Percentiles rank a stretch among this genome's conserved stretches.
phyloP scores from a whole-genome alignment of 2,888 invertebrate species.

The Polydrusus cervinus region DNA sequence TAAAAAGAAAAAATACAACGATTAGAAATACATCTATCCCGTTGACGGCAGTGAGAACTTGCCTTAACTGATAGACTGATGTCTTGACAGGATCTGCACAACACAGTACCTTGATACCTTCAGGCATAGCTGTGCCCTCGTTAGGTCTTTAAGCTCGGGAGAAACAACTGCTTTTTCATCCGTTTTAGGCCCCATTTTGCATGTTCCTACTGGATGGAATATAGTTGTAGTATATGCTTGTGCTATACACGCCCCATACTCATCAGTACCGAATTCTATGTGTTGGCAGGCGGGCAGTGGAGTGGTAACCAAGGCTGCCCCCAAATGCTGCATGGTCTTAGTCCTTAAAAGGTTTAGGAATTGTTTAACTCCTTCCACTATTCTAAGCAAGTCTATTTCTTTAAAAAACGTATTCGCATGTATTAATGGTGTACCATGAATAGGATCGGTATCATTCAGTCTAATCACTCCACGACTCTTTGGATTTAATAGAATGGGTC shows the following conservation, averaged over 20 bases:
- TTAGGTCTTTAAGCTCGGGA: slow-evolving; percentile 75
- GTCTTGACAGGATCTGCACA: too few species aligned
- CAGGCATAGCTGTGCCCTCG: too few species aligned
- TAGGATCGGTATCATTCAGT: slow-evolving; percentile 81
- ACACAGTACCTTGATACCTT: too few species aligned
- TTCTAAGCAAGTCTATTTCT: slow-evolving; percentile 77
- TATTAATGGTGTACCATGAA: slow-evolving; percentile 82
- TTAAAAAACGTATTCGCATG: slow-evolving; percentile 80
- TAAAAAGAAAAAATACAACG: too few species aligned
- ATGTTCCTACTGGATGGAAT: slow-evolving; percentile 81
- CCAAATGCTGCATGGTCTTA: slow-evolving; percentile 74
- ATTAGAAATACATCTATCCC: too few species aligned
- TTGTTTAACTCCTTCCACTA: slow-evolving; percentile 77
- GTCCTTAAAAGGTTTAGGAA: slow-evolving; percentile 77
- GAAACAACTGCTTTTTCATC: slow-evolving; percentile 80
- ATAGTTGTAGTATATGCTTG: slow-evolving; percentile 81
- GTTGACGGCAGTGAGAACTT: too few species aligned
- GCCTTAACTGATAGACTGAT: too few species aligned
- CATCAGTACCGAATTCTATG: slow-evolving; percentile 76
- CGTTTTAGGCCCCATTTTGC: slow-evolving; percentile 80
- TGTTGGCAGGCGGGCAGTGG: slow-evolving; percentile 76
- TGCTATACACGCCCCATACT: slow-evolving; percentile 79
- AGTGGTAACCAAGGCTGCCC: slow-evolving; percentile 74
- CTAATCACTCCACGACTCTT: slow-evolving; percentile 77
- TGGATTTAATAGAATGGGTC: slow-evolving; percentile 78